phyloP scores from a whole-genome alignment of 2,113 vertebrate species.

The Actinemys pallida region DNA sequence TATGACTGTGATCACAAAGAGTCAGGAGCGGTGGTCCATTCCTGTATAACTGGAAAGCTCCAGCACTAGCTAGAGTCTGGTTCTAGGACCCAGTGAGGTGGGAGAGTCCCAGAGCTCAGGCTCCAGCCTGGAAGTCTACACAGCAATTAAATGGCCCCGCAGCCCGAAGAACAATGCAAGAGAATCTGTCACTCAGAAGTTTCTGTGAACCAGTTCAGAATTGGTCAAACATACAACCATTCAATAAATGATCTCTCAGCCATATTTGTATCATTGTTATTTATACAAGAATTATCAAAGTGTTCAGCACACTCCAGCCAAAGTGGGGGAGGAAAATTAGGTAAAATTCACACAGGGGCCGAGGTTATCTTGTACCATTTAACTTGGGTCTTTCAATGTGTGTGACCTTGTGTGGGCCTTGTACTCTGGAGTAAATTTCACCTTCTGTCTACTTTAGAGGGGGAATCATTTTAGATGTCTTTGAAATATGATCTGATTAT shows the following conservation, averaged over 20 bases:
- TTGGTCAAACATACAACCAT: too few species aligned
- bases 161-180: background rate
- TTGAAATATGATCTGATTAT: background rate
- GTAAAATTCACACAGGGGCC: background rate
- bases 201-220: background rate
- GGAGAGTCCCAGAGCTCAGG: too few species aligned
- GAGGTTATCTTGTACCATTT: rapidly evolving
- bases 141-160: too few species aligned
- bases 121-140: too few species aligned
- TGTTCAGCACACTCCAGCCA: background rate
- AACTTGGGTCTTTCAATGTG: background rate
- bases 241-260: too few species aligned
- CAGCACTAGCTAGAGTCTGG: too few species aligned
- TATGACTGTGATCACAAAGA: background rate
- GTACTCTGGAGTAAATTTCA: background rate
- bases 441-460: background rate
- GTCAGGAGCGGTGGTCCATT: background rate
- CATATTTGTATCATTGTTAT: too few species aligned
- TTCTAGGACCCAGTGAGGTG: too few species aligned
- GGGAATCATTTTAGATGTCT: background rate
- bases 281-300: background rate
- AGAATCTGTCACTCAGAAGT: background rate
- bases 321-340: background rate
- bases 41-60: background rate
- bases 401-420: background rate